phyloP scores from a whole-genome alignment of 2,888 invertebrate species.

The Ptychoptera albimana region DNA sequence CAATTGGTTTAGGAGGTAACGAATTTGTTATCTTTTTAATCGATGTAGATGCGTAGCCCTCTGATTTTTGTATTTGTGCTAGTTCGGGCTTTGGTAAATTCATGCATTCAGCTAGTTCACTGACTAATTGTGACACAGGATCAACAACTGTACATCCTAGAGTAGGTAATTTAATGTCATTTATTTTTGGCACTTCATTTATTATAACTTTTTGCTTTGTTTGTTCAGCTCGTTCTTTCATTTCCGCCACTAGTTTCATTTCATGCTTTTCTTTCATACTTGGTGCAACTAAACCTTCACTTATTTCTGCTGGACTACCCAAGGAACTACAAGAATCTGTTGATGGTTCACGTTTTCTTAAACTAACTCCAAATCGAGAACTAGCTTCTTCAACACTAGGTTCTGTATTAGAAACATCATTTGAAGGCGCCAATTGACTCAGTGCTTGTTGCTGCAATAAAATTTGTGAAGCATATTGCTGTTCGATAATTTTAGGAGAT shows the following conservation, averaged over 20 bases:
- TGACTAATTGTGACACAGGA: slow-evolving; percentile 65
- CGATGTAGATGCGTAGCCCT: slow-evolving; percentile 10
- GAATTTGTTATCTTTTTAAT: slow-evolving; percentile 12
- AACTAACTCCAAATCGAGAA: slow-evolving; percentile 51
- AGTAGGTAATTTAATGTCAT: background rate
- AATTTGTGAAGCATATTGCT: slow-evolving; percentile 16
- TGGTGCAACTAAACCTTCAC: slow-evolving; percentile 7
- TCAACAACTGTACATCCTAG: slow-evolving; percentile 32
- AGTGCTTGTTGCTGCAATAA: slow-evolving; percentile 17
- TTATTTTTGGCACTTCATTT: slow-evolving; percentile 35
- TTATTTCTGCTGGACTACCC: slow-evolving; percentile 32
- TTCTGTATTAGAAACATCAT: slow-evolving; percentile 43
- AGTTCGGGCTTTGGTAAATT: slow-evolving; percentile 38
- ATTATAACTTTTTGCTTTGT: slow-evolving; percentile 35
- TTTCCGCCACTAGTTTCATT: slow-evolving; percentile 64
- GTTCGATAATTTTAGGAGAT: slow-evolving; percentile 15
- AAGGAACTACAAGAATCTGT: slow-evolving; percentile 39
- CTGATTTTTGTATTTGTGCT: slow-evolving; percentile 15
- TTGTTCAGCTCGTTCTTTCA: slow-evolving; percentile 59
- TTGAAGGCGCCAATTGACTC: slow-evolving; percentile 19
- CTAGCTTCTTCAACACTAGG: slow-evolving; percentile 58
- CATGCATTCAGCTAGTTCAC: slow-evolving; percentile 71
- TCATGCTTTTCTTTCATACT: slow-evolving; percentile 68
- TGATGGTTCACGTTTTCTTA: slow-evolving; percentile 47
- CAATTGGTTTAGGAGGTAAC: slow-evolving; percentile 12